These are phyloP conservation scores for Steinernema khuongi DNA, from an alignment of 1,140 invertebrate species.

Conservation along the genomic window DNA sequence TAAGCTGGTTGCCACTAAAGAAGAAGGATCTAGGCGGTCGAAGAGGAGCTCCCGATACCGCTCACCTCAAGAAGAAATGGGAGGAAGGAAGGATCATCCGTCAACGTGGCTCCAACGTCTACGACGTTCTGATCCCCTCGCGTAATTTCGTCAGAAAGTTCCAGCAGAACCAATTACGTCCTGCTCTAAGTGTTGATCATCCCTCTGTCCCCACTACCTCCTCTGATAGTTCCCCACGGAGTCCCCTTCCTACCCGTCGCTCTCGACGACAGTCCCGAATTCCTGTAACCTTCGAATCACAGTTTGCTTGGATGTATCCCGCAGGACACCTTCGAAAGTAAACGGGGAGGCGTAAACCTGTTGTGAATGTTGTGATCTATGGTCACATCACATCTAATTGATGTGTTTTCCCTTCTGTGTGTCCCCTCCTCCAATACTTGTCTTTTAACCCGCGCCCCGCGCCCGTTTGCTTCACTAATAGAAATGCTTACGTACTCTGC, in stretches of 20 bases:
- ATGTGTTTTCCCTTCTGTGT: background rate
- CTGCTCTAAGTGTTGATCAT: background rate
- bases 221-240: background rate
- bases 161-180: background rate
- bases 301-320: background rate
- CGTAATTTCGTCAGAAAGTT: background rate
- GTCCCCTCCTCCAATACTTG: background rate
- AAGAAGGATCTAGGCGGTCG: no score
- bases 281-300: background rate
- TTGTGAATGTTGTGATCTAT: no score
- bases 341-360: background rate
- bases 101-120: background rate
- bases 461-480: no score
- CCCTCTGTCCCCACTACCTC: background rate
- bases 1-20: no score
- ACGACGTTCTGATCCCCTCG: background rate
- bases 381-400: background rate
- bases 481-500: no score
- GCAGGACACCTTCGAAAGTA: background rate
- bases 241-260: background rate
- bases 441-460: background rate
- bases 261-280: background rate
- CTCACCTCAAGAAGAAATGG: background rate
- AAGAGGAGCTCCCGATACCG: no score
- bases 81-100: background rate